These are phyloP conservation scores for Anoplolepis gracilipes DNA, from an alignment of 1,140 invertebrate genomes.

Conservation along the genomic window DNA sequence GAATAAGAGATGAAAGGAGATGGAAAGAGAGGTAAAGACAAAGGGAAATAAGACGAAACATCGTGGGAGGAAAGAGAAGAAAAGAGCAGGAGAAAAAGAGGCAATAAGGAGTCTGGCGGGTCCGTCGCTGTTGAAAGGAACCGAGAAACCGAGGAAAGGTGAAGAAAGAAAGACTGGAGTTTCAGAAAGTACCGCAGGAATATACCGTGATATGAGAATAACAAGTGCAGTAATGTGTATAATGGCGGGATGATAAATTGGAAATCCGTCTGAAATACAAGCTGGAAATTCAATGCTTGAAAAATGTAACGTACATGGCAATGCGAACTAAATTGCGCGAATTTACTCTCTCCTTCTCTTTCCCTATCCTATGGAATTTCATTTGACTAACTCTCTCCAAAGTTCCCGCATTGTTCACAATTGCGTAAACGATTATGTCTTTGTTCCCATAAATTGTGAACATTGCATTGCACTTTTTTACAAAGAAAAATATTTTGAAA, in stretches of 20 bases:
- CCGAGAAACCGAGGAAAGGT: conserved; percentile 35
- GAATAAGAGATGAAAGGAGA: not conserved
- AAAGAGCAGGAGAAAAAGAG: conserved; percentile 55
- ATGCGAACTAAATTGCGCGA: not conserved
- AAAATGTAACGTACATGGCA: not conserved
- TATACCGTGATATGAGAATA: conserved; percentile 37
- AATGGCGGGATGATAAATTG: conserved; percentile 27
- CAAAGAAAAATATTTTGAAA: not conserved
- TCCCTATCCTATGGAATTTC: conserved; percentile 5
- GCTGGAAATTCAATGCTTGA: conserved; percentile 19
- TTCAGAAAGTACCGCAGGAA: conserved; percentile 43
- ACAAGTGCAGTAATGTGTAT: conserved; percentile 35
- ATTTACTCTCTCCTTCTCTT: not conserved
- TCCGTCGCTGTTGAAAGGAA: conserved; percentile 35
- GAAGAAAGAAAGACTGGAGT: conserved; percentile 52
- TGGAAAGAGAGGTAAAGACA: conserved; percentile 54
- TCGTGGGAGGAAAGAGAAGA: conserved; percentile 49
- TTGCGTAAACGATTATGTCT: not conserved
- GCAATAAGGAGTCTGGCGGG: conserved; percentile 22
- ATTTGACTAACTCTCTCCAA: not conserved
- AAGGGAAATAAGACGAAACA: conserved; percentile 74
- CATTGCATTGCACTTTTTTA: not conserved
- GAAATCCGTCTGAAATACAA: conserved; percentile 17
- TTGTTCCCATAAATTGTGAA: not conserved
- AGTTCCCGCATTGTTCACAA: not conserved